Base-by-base conservation (phyloP, 2,888 invertebrate species). In the Drosophila gaucha region DNA sequence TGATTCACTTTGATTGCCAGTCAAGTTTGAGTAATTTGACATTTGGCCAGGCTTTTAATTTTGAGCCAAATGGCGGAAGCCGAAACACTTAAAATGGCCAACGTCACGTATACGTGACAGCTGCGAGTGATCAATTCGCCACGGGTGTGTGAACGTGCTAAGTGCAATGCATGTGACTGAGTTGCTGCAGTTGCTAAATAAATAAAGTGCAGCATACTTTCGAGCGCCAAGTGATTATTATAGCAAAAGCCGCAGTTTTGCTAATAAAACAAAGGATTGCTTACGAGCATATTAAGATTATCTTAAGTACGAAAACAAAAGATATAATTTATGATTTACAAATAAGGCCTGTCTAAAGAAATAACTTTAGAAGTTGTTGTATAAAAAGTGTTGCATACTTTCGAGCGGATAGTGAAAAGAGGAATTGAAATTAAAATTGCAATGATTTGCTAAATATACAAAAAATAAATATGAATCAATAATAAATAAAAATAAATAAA, bases 11-110 rank as follows among this genome's bases (percentile, higher is more conserved):
- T 74, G 59, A 78, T 67, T 63, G 67, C 41, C 47, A 57, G 55
- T 60, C 58, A 50, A 69, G n/a, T 44, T 55, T 64, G 57, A 55
- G 59, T 67, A 71, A 64, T 76, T 74, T 74, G 80, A 80, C 79
- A 67, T 77, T 80, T 80, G 77, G 66, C 59, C 70, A 65, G 55
- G 44, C 59, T 51, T 57, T 58, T 52, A 55, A 73, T 57, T 67
- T 58, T 44, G 24, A 3, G 6, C 30, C 49, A 54, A 46, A 74
- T 47, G 47, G 68, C 77, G 80, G 80, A 80, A 74, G 73, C 50
- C 31, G 6, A 26, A 26, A 14, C 52, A 38, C 20, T 20, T 16
- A 6, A 30, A 47, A 44, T 38, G 41, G 49, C 41, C 16, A 46
- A 44, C 16, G 6, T 57, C 73, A 41, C 51, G 58, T 63, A 43